These are phyloP conservation scores for Siphamia tubifer DNA, from an alignment of 2,113 vertebrate genomes.

Conservation along the genomic window DNA sequence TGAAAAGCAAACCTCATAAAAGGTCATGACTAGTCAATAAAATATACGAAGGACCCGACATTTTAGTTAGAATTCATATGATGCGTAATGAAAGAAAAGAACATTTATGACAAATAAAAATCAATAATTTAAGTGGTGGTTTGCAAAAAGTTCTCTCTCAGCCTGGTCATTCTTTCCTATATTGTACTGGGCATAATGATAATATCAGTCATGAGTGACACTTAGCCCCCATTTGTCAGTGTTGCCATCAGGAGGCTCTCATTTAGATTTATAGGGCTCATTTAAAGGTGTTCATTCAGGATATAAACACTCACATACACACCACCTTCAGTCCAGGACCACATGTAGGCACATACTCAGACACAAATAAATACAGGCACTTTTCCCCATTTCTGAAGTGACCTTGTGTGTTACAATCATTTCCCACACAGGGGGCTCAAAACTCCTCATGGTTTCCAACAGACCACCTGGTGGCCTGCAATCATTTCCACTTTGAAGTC, in stretches of 20 bases:
- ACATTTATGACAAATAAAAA: too few species aligned
- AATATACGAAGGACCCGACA: neutral
- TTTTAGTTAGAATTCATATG: neutral
- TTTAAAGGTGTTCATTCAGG: neutral
- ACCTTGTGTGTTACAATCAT: slow-evolving; percentile 61
- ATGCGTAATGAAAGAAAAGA: too few species aligned
- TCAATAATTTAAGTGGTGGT: too few species aligned
- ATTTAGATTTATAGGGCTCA: neutral
- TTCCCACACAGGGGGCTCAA: slow-evolving; percentile 51
- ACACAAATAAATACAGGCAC: slow-evolving; percentile 31
- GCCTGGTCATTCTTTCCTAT: too few species aligned
- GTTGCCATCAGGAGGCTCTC: neutral
- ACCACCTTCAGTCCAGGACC: slow-evolving; percentile 15
- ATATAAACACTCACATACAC: slow-evolving; percentile 17
- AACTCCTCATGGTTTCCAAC: slow-evolving; percentile 44
- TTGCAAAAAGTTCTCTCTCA: too few species aligned
- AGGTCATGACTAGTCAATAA: neutral
- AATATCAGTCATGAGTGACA: neutral
- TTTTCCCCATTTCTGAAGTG: slow-evolving; percentile 25
- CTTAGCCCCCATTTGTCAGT: neutral
- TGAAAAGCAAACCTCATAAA: neutral
- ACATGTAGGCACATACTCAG: neutral
- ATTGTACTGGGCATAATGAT: neutral
- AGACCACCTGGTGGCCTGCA: slow-evolving; percentile 55
- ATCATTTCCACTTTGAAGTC: slow-evolving; percentile 69